A percentile compares a stretch with the other conserved stretches of the same genome.
Evolutionary conservation across 2,113 vertebrate species (phyloP).

Genomic region (Plotosus lineatus): DNA sequence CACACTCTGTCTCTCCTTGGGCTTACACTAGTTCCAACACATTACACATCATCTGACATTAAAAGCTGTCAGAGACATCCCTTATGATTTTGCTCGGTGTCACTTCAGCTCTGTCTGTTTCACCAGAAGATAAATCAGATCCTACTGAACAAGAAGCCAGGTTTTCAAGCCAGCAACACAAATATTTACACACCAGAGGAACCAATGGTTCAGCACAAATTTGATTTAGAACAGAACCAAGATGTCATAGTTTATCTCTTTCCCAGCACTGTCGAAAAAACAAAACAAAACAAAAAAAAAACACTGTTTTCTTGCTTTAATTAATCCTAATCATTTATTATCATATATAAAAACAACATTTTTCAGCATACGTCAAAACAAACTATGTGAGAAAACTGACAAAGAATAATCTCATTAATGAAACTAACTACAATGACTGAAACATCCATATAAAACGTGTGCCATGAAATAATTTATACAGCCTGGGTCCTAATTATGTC

Average conservation of each 20-base stretch:
- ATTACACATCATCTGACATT: constrained; percentile 2
- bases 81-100: background rate
- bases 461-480: background rate
- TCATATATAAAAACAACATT: background rate
- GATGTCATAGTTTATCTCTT: background rate
- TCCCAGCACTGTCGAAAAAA: constrained; percentile 8
- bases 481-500: background rate
- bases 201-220: constrained; percentile 17
- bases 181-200: constrained; percentile 22
- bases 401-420: background rate
- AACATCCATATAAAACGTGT: constrained; percentile 9
- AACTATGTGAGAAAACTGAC: background rate
- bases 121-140: background rate
- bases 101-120: background rate
- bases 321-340: background rate
- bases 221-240: background rate
- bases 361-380: background rate
- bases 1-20: background rate
- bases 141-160: constrained; percentile 12
- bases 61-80: background rate
- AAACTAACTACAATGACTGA: background rate
- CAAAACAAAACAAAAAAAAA: constrained; percentile 22
- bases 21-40: background rate
- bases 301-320: background rate
- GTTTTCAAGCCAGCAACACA: constrained; percentile 20